Evolutionary conservation across 2,797 vertebrate genomes (phyloP).

Genomic region (Pseudochirops cupreus): DNA sequence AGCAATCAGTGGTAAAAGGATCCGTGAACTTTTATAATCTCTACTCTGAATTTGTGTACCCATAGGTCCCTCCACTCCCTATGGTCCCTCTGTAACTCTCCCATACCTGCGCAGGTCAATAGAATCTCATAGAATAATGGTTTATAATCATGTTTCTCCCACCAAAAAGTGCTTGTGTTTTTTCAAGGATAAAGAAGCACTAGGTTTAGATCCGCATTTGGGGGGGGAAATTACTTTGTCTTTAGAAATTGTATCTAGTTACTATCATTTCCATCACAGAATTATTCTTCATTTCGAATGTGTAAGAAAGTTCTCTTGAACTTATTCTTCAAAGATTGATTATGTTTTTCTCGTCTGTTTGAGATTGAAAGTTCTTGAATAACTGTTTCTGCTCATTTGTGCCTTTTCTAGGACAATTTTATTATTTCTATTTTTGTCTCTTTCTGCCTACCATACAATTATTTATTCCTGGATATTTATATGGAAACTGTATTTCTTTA

Average conservation of each 20-base stretch:
- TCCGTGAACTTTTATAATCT: neutral
- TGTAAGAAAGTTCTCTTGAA: conserved; percentile 40
- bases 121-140: conserved; percentile 9
- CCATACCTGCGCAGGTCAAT: neutral
- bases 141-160: conserved; percentile 5
- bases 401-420: conserved; percentile 10
- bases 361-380: conserved; percentile 15
- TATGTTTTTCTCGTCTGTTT: conserved; percentile 5
- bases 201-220: neutral
- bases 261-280: conserved; percentile 19
- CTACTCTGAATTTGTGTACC: neutral
- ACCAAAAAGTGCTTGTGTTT: conserved; percentile 14
- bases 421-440: neutral
- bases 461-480: neutral
- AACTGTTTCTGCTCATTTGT: neutral
- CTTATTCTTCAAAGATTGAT: conserved; percentile 1
- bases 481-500: neutral
- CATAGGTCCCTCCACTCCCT: neutral
- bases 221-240: neutral
- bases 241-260: neutral
- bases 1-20: neutral
- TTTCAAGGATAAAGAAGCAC: conserved; percentile 9
- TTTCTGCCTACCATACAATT: neutral
- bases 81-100: neutral
- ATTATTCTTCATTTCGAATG: conserved; percentile 20